Conservation (phyloP, 2,797 vertebrate species). For the Squalus acanthias region DNA sequence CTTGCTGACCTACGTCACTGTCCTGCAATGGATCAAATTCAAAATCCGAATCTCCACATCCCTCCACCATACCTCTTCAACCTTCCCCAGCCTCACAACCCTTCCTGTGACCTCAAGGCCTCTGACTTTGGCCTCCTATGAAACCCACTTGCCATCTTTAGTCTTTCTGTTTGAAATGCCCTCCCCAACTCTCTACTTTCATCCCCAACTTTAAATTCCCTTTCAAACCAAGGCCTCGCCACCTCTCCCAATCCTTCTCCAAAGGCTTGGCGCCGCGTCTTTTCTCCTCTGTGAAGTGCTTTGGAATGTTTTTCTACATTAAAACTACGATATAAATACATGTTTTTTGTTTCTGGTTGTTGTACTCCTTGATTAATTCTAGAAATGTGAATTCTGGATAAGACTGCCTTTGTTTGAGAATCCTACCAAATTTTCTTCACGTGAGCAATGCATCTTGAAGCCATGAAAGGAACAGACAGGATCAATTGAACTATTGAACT, state of each 20-base stretch:
- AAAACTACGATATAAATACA: not conserved
- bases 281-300: not conserved
- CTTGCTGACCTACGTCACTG: too few relatives aligned
- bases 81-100: too few relatives aligned
- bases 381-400: not conserved
- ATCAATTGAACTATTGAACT: not conserved
- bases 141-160: too few relatives aligned
- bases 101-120: too few relatives aligned
- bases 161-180: too few relatives aligned
- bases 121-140: too few relatives aligned
- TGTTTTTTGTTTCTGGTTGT: not conserved
- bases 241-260: not conserved
- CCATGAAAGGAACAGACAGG: not conserved
- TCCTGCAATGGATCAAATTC: too few relatives aligned
- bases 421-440: not conserved
- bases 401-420: not conserved
- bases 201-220: not conserved
- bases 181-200: too few relatives aligned
- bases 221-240: not conserved
- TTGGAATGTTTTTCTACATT: not conserved
- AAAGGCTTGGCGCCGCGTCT: not conserved
- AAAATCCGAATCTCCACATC: too few relatives aligned
- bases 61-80: too few relatives aligned
- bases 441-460: not conserved
- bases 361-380: not conserved